Base-by-base conservation (phyloP, 1,140 invertebrate species). In the Drosophila sturtevanti region DNA sequence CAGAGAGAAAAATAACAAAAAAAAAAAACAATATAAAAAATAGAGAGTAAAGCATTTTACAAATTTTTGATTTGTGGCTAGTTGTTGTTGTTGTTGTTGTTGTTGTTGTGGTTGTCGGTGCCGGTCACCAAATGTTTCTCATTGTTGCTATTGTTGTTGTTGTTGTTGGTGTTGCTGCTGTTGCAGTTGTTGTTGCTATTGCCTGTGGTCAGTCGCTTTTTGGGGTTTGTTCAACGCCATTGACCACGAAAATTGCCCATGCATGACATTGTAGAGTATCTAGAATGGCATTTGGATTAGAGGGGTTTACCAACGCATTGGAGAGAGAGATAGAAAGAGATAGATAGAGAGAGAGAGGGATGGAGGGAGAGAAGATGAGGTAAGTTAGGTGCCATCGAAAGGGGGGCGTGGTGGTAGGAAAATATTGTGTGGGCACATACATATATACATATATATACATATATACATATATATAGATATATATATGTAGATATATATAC, bases 201-300 rank as follows among this genome's bases (percentile, higher is more conserved):
- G 69, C 51, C 64, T 58, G 72, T 72, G 62, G 72, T 68, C 52
- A 64, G 58, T 55, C 51, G 72, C 55, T 22, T 14, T 61, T 48
- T 27, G 27, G 52, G 64, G 61, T 16, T 37, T 84, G 79, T 80
- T 85, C 81, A 63, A 77, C 68, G 68, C 76, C 80, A 85, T 76
- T 85, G 80, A 79, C 80, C 80, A 84, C 77, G 64, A 85, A 75
- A 84, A 76, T 68, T 67, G 80, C 59, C 67, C 76, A 65, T 72
- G 81, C 81, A 72, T 79, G 81, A 73, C 76, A 72, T 11, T 62
- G 67, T 21, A 21, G 16, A 48, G 41, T 48, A 18, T 48, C 41
- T 44, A 44, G 41, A 54, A 68, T 52, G 2, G 11, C 16, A 38
- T 18, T 9, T 1, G 3, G 27, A 31, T 6, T 31, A 31, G 27